Evolutionary conservation across 53 echinoderm and acorn worm species (phyloP).

Genomic region (Antedon mediterranea): DNA sequence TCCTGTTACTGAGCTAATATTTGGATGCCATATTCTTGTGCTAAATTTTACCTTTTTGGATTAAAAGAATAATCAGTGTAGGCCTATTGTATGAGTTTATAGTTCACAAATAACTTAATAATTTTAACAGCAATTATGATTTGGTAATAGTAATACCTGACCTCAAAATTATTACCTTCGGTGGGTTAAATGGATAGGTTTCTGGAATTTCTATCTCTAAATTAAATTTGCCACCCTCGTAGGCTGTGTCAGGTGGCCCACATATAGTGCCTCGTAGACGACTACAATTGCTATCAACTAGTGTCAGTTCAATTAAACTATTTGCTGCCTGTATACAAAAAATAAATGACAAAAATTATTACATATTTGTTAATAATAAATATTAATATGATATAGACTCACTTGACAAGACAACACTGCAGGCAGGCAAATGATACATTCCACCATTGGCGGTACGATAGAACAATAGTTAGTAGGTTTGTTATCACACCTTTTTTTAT

Average conservation of each 20-base stretch:
- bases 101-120: no score
- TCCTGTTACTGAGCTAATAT: constrained; percentile 92
- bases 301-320: constrained; percentile 16
- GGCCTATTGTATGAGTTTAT: no score
- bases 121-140: no score
- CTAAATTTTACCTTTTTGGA: constrained; percentile 65
- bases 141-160: no score
- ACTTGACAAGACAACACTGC: no score
- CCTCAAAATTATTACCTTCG: constrained; percentile 69
- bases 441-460: no score
- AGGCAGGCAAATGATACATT: no score
- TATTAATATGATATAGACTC: no score
- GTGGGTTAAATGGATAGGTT: constrained; percentile 98
- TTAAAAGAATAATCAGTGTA: not conserved
- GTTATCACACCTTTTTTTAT: no score
- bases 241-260: constrained; percentile 91
- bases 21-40: constrained; percentile 99
- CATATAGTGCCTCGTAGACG: constrained; percentile 55
- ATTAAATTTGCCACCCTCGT: constrained; percentile 67
- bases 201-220: constrained; percentile 85
- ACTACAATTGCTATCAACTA: constrained; percentile 40
- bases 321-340: constrained; percentile 25
- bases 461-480: no score
- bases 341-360: not conserved
- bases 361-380: no score